Conservation (phyloP, 2,888 invertebrate genomes). For the Lycocerus yunnanus region DNA sequence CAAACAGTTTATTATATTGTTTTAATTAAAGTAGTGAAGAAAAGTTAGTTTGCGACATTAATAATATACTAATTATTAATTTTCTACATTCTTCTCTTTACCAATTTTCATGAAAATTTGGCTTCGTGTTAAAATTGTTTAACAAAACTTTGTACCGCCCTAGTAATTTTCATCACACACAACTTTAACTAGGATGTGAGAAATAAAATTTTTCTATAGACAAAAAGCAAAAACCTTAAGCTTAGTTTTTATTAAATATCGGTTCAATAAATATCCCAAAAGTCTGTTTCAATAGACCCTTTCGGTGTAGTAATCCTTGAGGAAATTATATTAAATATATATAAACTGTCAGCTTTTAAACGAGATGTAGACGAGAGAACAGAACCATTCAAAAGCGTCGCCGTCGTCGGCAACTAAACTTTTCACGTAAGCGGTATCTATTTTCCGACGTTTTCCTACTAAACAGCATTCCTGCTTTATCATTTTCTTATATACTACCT, state of each 20-base stretch:
- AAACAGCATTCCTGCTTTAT: not conserved
- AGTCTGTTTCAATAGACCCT: not conserved
- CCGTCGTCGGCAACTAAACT: not conserved
- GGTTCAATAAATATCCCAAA: not conserved
- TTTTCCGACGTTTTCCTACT: not conserved
- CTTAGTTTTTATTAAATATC: not conserved
- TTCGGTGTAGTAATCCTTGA: not conserved
- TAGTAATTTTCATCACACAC: not conserved
- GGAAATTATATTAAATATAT: not conserved
- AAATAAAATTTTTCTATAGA: not conserved
- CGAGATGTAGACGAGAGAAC: not conserved
- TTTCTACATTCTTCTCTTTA: not conserved
- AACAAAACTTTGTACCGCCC: not conserved
- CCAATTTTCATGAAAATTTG: not conserved
- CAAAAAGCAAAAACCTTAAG: not conserved
- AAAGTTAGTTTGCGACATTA: not conserved
- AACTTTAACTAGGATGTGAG: not conserved
- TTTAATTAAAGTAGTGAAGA: not conserved
- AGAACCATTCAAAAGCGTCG: not conserved
- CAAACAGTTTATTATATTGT: not conserved
- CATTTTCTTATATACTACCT: not conserved
- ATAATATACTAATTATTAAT: not conserved
- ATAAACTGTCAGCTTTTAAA: constrained; percentile 1
- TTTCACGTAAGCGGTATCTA: not conserved
- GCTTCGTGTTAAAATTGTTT: not conserved